A percentile compares a stretch with the other conserved stretches of the same genome.
phyloP scores from a whole-genome alignment of 2,113 vertebrate genomes.

The Xiphophorus hellerii region DNA sequence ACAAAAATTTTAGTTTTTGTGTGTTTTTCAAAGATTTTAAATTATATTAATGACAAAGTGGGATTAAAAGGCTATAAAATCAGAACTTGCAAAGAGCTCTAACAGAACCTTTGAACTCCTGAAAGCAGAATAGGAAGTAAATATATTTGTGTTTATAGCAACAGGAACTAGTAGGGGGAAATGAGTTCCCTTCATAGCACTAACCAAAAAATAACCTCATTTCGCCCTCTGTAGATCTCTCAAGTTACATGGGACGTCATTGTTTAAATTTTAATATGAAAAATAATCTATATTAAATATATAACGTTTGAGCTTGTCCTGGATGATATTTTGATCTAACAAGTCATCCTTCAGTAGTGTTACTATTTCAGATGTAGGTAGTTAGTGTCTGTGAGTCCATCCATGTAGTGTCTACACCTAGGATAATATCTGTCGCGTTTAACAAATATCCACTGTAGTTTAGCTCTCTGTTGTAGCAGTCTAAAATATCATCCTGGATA shows the following conservation, averaged over 20 bases:
- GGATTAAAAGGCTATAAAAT: not conserved
- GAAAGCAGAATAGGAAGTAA: constrained; percentile 76
- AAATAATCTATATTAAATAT: constrained; percentile 50
- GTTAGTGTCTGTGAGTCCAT: not conserved
- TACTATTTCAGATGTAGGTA: constrained; percentile 51
- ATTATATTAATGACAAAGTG: not conserved
- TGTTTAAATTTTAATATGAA: constrained; percentile 37
- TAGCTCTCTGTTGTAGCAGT: not conserved
- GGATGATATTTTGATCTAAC: constrained; percentile 34
- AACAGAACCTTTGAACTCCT: constrained; percentile 31
- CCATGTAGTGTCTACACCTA: not conserved
- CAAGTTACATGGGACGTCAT: constrained; percentile 58
- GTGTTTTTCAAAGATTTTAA: not conserved
- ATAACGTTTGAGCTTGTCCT: constrained; percentile 58
- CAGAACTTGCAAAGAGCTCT: not conserved
- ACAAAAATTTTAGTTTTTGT: not conserved
- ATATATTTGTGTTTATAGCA: constrained; percentile 80
- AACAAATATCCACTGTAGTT: not conserved
- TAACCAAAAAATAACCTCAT: constrained; percentile 42
- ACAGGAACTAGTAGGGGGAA: constrained; percentile 57
- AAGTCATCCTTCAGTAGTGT: constrained; percentile 32
- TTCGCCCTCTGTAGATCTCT: constrained; percentile 54
- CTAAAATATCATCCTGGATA: not conserved
- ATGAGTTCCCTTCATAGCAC: constrained; percentile 58
- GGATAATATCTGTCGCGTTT: not conserved